These are phyloP conservation scores for Melikaiella ostensackeni DNA, from an alignment of 2,888 invertebrate genomes.

Conservation along the genomic window DNA sequence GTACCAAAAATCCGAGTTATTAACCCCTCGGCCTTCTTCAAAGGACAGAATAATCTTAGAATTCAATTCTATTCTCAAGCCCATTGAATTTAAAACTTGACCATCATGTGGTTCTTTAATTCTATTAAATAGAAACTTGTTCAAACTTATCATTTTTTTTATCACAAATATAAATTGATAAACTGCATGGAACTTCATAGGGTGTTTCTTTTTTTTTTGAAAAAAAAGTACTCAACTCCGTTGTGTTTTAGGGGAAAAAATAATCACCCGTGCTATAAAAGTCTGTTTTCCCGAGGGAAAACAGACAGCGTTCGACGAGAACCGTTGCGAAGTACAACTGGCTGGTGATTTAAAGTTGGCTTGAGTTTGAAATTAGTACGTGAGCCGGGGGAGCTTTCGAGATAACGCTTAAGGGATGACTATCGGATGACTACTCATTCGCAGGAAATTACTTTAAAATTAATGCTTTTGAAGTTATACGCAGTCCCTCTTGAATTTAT, in stretches of 20 bases:
- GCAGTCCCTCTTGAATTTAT: slow-evolving; percentile 6
- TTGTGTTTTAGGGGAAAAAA: slow-evolving; percentile 14
- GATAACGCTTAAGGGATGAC: slow-evolving; percentile 8
- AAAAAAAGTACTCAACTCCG: background rate
- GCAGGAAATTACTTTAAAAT: slow-evolving; percentile 10
- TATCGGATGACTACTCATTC: background rate
- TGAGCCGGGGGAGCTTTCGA: slow-evolving; percentile 39
- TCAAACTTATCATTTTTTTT: too few relatives aligned
- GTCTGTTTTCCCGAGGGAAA: slow-evolving; percentile 24
- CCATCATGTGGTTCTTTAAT: too few relatives aligned
- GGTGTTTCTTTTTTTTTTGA: background rate
- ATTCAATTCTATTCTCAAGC: too few relatives aligned
- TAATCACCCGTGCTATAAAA: slow-evolving; percentile 30
- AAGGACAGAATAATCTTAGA: too few relatives aligned
- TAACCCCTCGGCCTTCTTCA: too few relatives aligned
- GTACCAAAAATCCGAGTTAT: too few relatives aligned
- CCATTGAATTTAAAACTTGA: too few relatives aligned
- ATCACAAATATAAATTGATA: too few relatives aligned
- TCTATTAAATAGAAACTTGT: too few relatives aligned
- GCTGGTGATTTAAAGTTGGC: slow-evolving; percentile 53
- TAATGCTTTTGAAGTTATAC: background rate
- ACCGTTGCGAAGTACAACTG: slow-evolving; percentile 5
- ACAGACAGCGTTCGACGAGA: slow-evolving; percentile 21
- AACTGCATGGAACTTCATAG: background rate
- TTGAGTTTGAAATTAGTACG: slow-evolving; percentile 50